Evolutionary conservation across 2,888 invertebrate genomes (phyloP).

Genomic region (Epinotia nisella): DNA sequence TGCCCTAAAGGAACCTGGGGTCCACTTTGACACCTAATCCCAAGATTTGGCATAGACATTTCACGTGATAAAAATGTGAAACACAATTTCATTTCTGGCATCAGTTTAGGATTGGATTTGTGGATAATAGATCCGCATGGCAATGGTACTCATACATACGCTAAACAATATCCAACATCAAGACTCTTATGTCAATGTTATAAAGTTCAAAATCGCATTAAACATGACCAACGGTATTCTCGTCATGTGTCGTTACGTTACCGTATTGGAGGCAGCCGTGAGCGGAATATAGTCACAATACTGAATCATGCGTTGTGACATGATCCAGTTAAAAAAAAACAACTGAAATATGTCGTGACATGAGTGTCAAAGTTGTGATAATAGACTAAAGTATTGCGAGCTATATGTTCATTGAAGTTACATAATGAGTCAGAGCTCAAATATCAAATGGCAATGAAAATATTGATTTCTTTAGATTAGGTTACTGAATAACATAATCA

Average conservation of each 20-base stretch:
- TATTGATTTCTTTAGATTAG: no score
- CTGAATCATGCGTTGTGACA: constrained; percentile 1
- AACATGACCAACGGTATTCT: constrained; percentile 1
- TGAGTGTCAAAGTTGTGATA: not conserved
- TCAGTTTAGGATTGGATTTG: not conserved
- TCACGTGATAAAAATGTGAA: no score
- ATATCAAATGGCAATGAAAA: no score
- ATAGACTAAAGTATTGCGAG: not conserved
- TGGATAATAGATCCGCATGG: not conserved
- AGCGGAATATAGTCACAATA: not conserved
- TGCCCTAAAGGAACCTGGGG: no score
- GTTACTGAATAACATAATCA: no score
- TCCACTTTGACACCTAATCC: no score
- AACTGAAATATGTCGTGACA: constrained; percentile 4
- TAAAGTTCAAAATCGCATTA: not conserved
- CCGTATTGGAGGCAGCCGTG: not conserved
- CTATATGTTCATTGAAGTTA: not conserved
- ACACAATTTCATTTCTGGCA: no score
- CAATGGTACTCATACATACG: not conserved
- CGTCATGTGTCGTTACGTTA: constrained; percentile 13
- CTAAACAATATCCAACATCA: not conserved
- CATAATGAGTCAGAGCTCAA: no score
- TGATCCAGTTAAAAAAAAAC: constrained; percentile 13
- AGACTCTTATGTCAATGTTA: not conserved
- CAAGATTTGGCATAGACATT: no score